phyloP scores from a whole-genome alignment of 2,888 invertebrate genomes.

The Spatulosminthurus flaviceps region DNA sequence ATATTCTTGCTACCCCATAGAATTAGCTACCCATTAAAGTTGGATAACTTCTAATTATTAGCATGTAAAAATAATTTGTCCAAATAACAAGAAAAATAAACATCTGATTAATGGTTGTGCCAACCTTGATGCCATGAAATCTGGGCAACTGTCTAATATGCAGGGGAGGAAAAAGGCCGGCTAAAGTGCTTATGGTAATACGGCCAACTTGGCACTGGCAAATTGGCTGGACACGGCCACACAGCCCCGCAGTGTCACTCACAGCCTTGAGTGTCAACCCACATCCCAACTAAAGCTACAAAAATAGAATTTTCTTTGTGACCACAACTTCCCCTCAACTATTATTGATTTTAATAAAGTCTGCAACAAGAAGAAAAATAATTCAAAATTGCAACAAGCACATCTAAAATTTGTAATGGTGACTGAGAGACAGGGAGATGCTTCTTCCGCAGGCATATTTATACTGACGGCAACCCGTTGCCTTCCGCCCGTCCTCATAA shows the following conservation, averaged over 20 bases:
- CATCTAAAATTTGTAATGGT: conserved; percentile 12
- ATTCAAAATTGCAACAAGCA: conserved; percentile 10
- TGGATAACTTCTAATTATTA: too few species aligned
- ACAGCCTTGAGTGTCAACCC: background rate
- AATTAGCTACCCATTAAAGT: too few species aligned
- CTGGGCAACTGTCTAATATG: background rate
- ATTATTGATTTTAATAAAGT: conserved; percentile 3
- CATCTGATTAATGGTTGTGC: background rate
- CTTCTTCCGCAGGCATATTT: conserved; percentile 13
- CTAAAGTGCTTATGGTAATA: too few species aligned
- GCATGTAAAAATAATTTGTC: too few species aligned
- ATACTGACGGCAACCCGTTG: too few species aligned
- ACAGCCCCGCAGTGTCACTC: conserved; percentile 8
- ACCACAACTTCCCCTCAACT: background rate
- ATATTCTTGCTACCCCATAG: too few species aligned
- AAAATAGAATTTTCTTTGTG: conserved; percentile 15
- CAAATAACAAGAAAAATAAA: too few species aligned
- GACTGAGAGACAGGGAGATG: conserved; percentile 18
- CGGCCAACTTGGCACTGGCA: too few species aligned
- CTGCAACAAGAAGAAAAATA: conserved; percentile 5
- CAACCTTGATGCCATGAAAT: conserved; percentile 22
- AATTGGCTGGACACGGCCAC: background rate
- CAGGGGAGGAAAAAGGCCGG: conserved; percentile 2
- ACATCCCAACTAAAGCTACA: conserved; percentile 23
- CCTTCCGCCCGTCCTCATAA: too few species aligned